Percentiles rank a stretch among this genome's conserved stretches.
Conservation (phyloP, 1,140 invertebrate species). For the Trachelipus rathkii region DNA sequence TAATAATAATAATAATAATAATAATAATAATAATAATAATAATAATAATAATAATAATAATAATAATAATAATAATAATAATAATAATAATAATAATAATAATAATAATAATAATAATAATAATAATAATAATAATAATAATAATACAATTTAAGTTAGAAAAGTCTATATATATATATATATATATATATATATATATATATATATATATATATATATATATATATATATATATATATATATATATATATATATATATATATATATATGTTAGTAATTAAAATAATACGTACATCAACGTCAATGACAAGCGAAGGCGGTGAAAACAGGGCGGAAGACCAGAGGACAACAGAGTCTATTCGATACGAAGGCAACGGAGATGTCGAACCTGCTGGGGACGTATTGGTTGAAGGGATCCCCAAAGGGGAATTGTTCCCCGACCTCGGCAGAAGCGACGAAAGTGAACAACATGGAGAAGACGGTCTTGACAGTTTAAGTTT, state of each 20-base stretch:
- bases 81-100: too few relatives aligned
- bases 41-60: too few relatives aligned
- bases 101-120: too few relatives aligned
- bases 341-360: neutral
- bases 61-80: too few relatives aligned
- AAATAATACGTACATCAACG: neutral
- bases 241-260: neutral
- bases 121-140: too few relatives aligned
- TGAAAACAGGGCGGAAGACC: neutral
- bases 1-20: too few relatives aligned
- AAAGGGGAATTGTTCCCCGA: neutral
- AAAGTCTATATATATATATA: neutral
- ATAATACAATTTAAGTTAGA: too few relatives aligned
- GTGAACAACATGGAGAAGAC: neutral
- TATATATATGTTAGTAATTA: too few relatives aligned
- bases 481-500: neutral
- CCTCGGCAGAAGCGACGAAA: neutral
- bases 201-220: constrained; percentile 14
- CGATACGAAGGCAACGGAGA: neutral
- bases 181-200: constrained; percentile 15
- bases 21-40: too few relatives aligned
- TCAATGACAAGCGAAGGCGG: neutral
- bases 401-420: neutral
- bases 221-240: constrained; percentile 3
- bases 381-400: neutral